phyloP scores from a whole-genome alignment of 2,113 vertebrate species.

The Lonchura striata region DNA sequence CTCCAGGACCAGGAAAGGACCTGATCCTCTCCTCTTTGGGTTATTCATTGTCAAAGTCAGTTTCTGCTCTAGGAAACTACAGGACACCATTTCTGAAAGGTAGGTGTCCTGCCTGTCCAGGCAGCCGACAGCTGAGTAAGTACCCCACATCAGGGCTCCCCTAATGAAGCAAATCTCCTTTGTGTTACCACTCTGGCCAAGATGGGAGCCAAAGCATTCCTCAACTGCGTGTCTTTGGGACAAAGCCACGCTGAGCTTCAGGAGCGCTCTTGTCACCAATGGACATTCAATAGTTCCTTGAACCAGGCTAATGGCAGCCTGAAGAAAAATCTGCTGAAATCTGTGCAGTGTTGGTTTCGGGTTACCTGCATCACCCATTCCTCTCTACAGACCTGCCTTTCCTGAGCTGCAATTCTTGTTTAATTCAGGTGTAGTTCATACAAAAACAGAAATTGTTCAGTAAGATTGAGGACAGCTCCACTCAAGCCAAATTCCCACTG shows the following conservation, averaged over 20 bases:
- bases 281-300: neutral
- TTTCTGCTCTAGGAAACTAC: neutral
- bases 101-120: accelerated
- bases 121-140: neutral
- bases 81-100: accelerated
- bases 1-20: neutral
- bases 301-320: neutral
- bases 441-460: neutral
- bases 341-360: neutral
- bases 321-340: neutral
- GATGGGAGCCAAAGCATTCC: neutral
- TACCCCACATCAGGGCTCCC: neutral
- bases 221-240: neutral
- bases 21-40: neutral
- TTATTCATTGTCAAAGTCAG: neutral
- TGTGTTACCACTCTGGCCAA: accelerated
- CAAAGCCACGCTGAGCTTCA: neutral
- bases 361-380: neutral
- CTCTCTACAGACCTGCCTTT: neutral
- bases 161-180: neutral
- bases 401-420: neutral
- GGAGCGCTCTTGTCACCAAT: neutral
- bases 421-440: neutral
- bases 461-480: neutral
- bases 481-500: neutral